Conservation (phyloP, 2,113 vertebrate species). For the Orcinus orca region DNA sequence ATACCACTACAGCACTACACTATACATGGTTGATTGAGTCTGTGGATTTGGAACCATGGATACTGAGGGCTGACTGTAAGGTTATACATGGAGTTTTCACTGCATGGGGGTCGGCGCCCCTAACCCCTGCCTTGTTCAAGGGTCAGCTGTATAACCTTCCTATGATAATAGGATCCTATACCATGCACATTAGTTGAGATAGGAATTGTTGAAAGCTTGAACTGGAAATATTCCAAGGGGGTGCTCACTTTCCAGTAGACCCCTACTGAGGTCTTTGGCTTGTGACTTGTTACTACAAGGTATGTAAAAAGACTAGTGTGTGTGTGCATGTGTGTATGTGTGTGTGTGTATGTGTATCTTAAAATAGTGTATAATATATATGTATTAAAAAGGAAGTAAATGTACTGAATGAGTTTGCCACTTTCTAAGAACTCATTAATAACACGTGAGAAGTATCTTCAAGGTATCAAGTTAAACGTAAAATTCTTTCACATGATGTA, state of each 20-base stretch:
- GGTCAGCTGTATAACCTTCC: neutral
- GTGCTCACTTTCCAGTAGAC: neutral
- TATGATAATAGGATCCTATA: neutral
- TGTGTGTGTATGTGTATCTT: neutral
- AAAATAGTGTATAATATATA: neutral
- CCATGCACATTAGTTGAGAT: neutral
- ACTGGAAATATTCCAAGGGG: neutral
- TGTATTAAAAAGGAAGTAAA: neutral
- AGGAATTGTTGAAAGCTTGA: neutral
- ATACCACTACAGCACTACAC: neutral
- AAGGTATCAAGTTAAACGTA: neutral
- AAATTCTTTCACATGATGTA: neutral
- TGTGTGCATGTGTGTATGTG: too few relatives aligned
- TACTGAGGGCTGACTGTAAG: neutral
- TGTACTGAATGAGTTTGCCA: neutral
- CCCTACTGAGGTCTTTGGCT: neutral
- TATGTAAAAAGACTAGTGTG: neutral
- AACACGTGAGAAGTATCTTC: neutral
- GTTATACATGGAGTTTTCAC: neutral
- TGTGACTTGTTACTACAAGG: neutral
- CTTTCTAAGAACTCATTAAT: neutral
- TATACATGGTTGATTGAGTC: neutral
- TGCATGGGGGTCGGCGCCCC: fast-evolving
- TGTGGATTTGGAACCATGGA: neutral
- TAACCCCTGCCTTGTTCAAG: too few relatives aligned